These are phyloP conservation scores for Semaprochilodus insignis DNA, from an alignment of 2,797 vertebrate species.

Conservation along the genomic window DNA sequence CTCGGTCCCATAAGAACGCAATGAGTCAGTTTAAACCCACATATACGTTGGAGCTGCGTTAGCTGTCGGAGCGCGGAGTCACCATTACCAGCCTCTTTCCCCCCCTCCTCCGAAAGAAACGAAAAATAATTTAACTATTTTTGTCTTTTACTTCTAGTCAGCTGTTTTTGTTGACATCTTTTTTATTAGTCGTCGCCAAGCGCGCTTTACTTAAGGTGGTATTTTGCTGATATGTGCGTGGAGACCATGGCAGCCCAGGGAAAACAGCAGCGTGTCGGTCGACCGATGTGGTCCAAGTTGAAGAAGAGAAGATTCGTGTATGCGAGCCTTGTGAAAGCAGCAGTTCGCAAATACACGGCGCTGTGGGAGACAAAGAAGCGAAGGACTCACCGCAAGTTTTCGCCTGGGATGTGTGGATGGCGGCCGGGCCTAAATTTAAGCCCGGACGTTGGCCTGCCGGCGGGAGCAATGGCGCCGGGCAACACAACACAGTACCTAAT, in stretches of 20 bases:
- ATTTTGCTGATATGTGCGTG: conserved; percentile 64
- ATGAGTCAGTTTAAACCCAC: neutral
- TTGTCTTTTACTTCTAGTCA: neutral
- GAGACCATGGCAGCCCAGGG: conserved; percentile 58
- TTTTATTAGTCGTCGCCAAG: neutral
- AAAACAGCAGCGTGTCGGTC: conserved; percentile 31
- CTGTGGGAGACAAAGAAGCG: conserved; percentile 14
- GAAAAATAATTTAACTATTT: neutral
- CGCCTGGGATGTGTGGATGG: neutral
- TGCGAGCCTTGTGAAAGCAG: neutral
- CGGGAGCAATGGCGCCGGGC: conserved; percentile 74
- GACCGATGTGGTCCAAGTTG: conserved; percentile 14
- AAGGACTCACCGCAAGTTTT: conserved; percentile 7
- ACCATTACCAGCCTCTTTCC: neutral
- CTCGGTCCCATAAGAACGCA: neutral
- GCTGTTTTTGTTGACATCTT: no score
- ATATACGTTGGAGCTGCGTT: neutral
- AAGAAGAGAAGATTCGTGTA: conserved; percentile 23
- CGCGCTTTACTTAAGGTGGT: rapidly evolving
- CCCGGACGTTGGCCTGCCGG: neutral
- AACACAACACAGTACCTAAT: conserved; percentile 85
- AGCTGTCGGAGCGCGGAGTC: no score
- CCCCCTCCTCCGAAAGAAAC: no score
- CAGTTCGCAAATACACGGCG: conserved; percentile 36
- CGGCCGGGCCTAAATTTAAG: neutral